These are phyloP conservation scores for Apis laboriosa DNA, from an alignment of 1,140 invertebrate genomes.

Conservation along the genomic window DNA sequence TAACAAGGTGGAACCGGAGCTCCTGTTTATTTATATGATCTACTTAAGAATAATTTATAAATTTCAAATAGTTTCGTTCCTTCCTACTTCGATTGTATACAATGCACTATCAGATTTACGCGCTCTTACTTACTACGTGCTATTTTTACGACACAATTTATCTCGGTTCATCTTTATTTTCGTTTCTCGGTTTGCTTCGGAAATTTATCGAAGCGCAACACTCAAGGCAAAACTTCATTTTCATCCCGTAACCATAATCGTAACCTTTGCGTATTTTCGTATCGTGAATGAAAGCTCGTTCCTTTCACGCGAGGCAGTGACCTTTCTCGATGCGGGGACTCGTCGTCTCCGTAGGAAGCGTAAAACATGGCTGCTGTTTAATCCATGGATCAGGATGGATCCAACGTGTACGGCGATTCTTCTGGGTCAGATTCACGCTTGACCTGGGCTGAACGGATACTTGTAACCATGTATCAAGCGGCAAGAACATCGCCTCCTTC, in stretches of 20 bases:
- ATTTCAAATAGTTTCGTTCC: not conserved
- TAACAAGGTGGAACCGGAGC: conserved; percentile 4
- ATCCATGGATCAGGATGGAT: conserved; percentile 31
- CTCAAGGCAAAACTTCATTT: conserved; percentile 16
- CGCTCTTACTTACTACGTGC: too few relatives aligned
- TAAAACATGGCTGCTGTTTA: conserved; percentile 32
- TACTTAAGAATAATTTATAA: not conserved
- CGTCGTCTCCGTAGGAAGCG: not conserved
- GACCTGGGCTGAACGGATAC: conserved; percentile 64
- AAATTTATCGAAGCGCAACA: too few relatives aligned
- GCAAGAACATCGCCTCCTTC: conserved; percentile 55
- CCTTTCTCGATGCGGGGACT: conserved; percentile 19
- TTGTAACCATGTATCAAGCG: conserved; percentile 63
- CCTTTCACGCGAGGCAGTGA: conserved; percentile 48
- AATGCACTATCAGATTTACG: not conserved
- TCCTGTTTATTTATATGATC: conserved; percentile 6
- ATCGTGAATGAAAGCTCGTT: conserved; percentile 39
- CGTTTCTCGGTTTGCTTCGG: not conserved
- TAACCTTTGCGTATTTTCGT: conserved; percentile 30
- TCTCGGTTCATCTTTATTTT: too few relatives aligned
- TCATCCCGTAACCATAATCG: not conserved
- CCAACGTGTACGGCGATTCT: conserved; percentile 25
- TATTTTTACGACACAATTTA: too few relatives aligned
- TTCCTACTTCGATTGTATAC: not conserved
- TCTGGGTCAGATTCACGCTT: conserved; percentile 67